Evolutionary conservation across 2,888 invertebrate genomes (phyloP), one percentile per base, ranked within the genome.

Genomic region (Gari tellinella): DNA sequence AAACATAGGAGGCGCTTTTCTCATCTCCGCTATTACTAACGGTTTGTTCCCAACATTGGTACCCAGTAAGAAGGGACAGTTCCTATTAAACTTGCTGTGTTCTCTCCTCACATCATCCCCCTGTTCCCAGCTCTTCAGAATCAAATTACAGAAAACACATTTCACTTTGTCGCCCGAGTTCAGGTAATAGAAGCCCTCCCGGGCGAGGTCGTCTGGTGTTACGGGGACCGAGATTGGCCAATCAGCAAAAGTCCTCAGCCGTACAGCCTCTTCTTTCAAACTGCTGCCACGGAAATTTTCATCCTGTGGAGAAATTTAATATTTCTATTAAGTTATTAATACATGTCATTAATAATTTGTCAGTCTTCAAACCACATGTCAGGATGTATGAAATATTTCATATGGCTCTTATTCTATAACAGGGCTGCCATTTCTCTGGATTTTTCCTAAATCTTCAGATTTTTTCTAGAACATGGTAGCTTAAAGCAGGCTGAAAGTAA

Each of bases 71-170:
- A 82, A 75, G 5, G 80, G 67, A 64, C 82, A 82, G 14, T 51
- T 40, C 0, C 64, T 25, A 38, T 77, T 80, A 55, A 77, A 80
- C 41, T 70, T 77, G 23, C 15, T 52, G 43, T 82, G 82, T 58
- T 82, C 82, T 19, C 21, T 53, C 21, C 53, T 52, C 15, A 78
- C 82, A 55, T 45, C 46, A 46, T 82, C 82, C 2, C 79, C 79
- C 43, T 37, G 25, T 48, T 79, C 79, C 82, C 82, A 82, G 46
- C 58, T 67, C 46, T 77, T 79, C 21, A 82, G 62, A 37, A 82
- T 48, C 10, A 80, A 62, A 26, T 80, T 80, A 67, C 82, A 82
- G 52, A 80, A 82, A 17, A 72, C 65, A 61, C 82, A 82, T 52
- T 76, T 77, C 3, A 74, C 80, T 62, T 63, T 66, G 52, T 82